Evolutionary conservation across 1,140 invertebrate species (phyloP), one percentile per base, ranked within the genome.

Genomic region (Papilio dardanus): DNA sequence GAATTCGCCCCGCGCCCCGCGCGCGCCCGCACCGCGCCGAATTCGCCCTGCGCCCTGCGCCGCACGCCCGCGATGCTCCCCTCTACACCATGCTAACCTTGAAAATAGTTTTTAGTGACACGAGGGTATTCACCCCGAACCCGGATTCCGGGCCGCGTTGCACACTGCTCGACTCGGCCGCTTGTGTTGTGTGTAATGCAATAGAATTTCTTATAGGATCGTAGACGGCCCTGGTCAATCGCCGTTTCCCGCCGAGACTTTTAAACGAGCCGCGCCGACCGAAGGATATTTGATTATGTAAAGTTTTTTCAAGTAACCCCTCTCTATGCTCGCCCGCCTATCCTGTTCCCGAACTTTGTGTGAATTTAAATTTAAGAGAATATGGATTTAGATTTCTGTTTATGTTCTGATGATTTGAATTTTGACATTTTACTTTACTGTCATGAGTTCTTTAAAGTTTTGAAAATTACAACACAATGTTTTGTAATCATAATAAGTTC

Each of bases 31-130:
- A 85, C 83, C 86, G 83, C 84, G 85, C 84, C 82, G 84, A 85
- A 83, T 87, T 86, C 83, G 86, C 84, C 86, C 86, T 85, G 81
- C 81, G 86, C 84, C 86, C 86, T 85, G 81, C 80, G 62, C 80
- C 81, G 79, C 79, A 77, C 82, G 84, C 84, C 87, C 86, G 86
- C 88, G 81, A 88, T 84, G 87, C 83, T 91, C 90, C 89, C 90
- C 89, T 90, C 90, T 86, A 86, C 81, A 77, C 75, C 80, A 83
- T 84, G 82, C 88, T 92, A 93, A 92, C 91, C 91, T 93, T 93
- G 91, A 93, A 93, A 93, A 93, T 92, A 92, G 91, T 93, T 93
- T 92, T 92, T 93, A 93, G 90, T 85, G 86, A 85, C 88, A 84
- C 75, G 88, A 93, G 91, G 91, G 91, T 93, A 93, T 93, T 93